Evolutionary conservation across 2,113 vertebrate species (phyloP).

Genomic region (Myxocyprinus asiaticus): DNA sequence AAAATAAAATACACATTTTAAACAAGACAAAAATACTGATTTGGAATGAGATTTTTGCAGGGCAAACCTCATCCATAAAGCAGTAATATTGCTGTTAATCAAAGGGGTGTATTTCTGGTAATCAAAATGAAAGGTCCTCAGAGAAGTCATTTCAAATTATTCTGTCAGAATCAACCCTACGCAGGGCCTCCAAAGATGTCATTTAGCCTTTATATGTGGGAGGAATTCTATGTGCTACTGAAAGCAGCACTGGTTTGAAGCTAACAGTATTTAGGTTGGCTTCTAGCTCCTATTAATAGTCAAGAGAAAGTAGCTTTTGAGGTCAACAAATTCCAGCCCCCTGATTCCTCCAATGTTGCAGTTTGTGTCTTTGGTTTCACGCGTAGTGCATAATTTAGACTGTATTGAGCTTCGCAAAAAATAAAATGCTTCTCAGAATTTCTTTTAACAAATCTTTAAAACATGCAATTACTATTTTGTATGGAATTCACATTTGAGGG

Average conservation of each 20-base stretch:
- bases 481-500: no score
- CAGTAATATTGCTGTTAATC: no score
- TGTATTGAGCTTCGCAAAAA: background rate
- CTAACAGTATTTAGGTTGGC: conserved; percentile 46
- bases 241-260: conserved; percentile 44
- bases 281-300: conserved; percentile 70
- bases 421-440: background rate
- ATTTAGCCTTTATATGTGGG: conserved; percentile 45
- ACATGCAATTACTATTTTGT: no score
- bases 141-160: conserved; percentile 15
- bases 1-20: no score
- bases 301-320: conserved; percentile 66
- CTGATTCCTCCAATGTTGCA: conserved; percentile 56
- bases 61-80: no score
- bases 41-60: no score
- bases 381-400: conserved; percentile 31
- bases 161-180: conserved; percentile 6
- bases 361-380: conserved; percentile 60
- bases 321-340: conserved; percentile 64
- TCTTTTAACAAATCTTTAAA: no score
- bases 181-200: conserved; percentile 28
- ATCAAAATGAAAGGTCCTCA: conserved; percentile 5
- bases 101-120: conserved; percentile 2
- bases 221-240: conserved; percentile 31
- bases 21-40: no score